Conservation (phyloP, 2,888 invertebrate genomes). For the Allolobophora icterica region DNA sequence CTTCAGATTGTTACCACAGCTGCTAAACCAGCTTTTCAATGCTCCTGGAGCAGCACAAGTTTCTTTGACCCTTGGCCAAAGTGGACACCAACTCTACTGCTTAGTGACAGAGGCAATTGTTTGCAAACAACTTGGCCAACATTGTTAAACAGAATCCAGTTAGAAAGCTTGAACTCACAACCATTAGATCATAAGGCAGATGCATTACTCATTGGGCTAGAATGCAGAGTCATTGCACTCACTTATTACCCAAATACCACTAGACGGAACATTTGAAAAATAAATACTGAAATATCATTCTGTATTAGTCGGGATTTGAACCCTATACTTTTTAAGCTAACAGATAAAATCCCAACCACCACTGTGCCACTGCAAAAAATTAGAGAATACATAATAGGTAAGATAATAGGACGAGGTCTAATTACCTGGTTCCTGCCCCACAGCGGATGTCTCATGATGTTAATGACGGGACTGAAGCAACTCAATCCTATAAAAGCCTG, state of each 20-base stretch:
- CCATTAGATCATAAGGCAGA: no score
- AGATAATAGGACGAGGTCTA: neutral
- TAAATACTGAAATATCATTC: neutral
- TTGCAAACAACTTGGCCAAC: no score
- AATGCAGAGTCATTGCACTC: neutral
- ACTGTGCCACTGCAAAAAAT: neutral
- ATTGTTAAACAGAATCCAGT: no score
- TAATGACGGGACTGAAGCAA: constrained; percentile 63
- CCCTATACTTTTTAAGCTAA: neutral
- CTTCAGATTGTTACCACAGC: no score
- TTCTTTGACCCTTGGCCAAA: no score
- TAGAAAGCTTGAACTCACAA: no score
- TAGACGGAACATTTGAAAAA: neutral
- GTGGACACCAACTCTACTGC: no score
- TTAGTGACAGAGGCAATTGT: no score
- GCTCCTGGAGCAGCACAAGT: no score
- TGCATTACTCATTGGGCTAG: neutral
- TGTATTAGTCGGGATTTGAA: neutral
- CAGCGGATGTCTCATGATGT: constrained; percentile 63
- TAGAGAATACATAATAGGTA: neutral
- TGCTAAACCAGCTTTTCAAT: no score
- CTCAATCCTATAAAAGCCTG: constrained; percentile 54
- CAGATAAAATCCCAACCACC: neutral
- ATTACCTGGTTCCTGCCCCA: constrained; percentile 63
- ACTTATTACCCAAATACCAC: no score